Percentiles rank a stretch among this genome's conserved stretches.
Conservation (phyloP, 2,888 invertebrate species). For the Liodrosophila aerea region DNA sequence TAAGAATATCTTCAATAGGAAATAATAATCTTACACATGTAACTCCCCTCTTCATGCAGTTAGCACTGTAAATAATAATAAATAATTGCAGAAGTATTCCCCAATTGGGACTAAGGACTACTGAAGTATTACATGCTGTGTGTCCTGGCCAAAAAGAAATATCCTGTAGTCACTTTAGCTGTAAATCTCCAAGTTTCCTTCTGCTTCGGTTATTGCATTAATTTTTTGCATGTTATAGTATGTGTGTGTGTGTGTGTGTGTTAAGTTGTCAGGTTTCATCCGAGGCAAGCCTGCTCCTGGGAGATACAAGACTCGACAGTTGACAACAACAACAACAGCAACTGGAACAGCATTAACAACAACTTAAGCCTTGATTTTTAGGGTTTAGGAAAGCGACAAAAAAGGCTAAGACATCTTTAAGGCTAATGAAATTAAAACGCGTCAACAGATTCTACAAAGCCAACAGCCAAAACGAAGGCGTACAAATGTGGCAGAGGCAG, state of each 20-base stretch:
- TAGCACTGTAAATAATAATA: no score
- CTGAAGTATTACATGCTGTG: no score
- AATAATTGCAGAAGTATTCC: no score
- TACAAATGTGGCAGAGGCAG: neutral
- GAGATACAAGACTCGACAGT: conserved; percentile 6
- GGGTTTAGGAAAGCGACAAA: neutral
- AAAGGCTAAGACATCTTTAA: conserved; percentile 52
- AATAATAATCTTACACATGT: no score
- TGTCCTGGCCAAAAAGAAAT: no score
- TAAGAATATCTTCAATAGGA: no score
- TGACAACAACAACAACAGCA: conserved; percentile 4
- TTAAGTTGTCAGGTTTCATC: conserved; percentile 30
- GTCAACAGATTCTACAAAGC: conserved; percentile 39
- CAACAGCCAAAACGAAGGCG: conserved; percentile 5
- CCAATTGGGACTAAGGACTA: no score
- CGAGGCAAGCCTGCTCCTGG: neutral
- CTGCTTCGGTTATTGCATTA: conserved; percentile 42
- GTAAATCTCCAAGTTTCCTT: conserved; percentile 2
- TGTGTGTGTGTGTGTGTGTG: conserved; percentile 5
- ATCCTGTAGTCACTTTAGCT: no score
- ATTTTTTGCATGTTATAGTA: no score
- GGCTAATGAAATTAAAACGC: conserved; percentile 69
- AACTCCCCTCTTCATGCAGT: no score
- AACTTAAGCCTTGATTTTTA: no score
- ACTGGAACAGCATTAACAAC: conserved; percentile 4